A percentile compares a stretch with the other conserved stretches of the same genome.
These are phyloP conservation scores for Cerastoderma edule DNA, from an alignment of 2,888 invertebrate genomes.

Conservation along the genomic window DNA sequence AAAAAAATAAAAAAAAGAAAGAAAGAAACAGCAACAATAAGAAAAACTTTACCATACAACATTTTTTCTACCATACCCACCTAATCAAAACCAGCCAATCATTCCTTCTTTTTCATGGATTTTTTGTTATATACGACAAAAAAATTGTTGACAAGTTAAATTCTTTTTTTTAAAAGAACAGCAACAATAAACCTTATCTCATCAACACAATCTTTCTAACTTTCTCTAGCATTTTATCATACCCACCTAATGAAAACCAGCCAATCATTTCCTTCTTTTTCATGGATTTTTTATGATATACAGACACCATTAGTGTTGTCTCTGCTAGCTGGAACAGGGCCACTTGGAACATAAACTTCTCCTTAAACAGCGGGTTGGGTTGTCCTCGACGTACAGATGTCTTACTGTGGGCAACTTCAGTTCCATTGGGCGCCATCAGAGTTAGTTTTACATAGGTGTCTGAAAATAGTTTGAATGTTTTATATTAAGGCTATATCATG, in stretches of 20 bases:
- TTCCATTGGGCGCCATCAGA: constrained; percentile 95
- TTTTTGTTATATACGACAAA: constrained; percentile 96
- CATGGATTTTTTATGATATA: constrained; percentile 95
- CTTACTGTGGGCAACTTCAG: constrained; percentile 96
- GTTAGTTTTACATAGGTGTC: constrained; percentile 97
- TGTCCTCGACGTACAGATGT: constrained; percentile 96
- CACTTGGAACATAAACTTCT: constrained; percentile 98
- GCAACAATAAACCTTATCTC: no score
- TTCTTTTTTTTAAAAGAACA: no score
- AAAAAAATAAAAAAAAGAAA: no score
- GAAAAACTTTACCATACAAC: no score
- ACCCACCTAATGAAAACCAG: constrained; percentile 94
- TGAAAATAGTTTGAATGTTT: no score
- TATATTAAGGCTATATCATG: no score
- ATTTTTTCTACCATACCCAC: no score
- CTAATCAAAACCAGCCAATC: constrained; percentile 98
- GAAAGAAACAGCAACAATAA: no score
- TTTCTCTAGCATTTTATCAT: no score
- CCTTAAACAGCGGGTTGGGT: constrained; percentile 97
- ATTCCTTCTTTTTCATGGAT: constrained; percentile 97
- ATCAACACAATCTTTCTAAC: no score
- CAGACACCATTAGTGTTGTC: constrained; percentile 96
- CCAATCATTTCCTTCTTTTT: constrained; percentile 98
- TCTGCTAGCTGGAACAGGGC: constrained; percentile 97
- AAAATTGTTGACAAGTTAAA: no score